Base-by-base conservation (phyloP, 64 coral and sea anemone genomes). In the Montipora capricornis region DNA sequence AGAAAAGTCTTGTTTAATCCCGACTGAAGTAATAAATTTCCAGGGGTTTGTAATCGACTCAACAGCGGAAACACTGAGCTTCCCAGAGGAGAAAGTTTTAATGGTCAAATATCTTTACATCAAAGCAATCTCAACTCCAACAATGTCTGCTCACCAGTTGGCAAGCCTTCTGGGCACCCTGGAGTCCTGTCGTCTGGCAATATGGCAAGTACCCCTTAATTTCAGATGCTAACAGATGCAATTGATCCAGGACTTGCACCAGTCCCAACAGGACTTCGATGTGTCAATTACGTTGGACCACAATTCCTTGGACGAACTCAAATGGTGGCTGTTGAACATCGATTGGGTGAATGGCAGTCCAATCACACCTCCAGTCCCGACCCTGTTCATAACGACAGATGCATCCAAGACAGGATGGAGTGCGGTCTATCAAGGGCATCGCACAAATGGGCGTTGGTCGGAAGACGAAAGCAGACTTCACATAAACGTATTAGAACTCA, bases 391-490 rank as follows among this genome's bases (percentile, higher is more conserved):
- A 75, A 75, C 8, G 10, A 75, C 26, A 3, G 73, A 44, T 75
- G 73, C 26, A 75, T 75, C 73, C 45, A 57, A 84, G 46, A 82
- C 89, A 20, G 64, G 83, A 71, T 87, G 61, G 64, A 67, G 61
- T n/a, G 70, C 62, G 44, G 83, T 70, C 13, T 67, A 4, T 37
- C 81, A 66, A 2, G 37, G 37, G 67, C 81, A 84, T 7, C 59
- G 29, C 29, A 84, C 20, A n/a, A 84, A 46, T 59, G 59, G 29
- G 22, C 67, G 57, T 59, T 44, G 64, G 44, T 91, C 26, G 49
- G 26, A 9, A 5, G 44, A 44, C 64, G 37, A 45, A 45, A 4
- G 73, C 24, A 44, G 6, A 9, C 73, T 8, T 4, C 78, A 81
- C 17, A 81, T 57, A 60, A 20, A 81, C 78, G 5, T 60, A 53